Conservation (phyloP, 2,888 invertebrate species). For the Pimpla rufipes region DNA sequence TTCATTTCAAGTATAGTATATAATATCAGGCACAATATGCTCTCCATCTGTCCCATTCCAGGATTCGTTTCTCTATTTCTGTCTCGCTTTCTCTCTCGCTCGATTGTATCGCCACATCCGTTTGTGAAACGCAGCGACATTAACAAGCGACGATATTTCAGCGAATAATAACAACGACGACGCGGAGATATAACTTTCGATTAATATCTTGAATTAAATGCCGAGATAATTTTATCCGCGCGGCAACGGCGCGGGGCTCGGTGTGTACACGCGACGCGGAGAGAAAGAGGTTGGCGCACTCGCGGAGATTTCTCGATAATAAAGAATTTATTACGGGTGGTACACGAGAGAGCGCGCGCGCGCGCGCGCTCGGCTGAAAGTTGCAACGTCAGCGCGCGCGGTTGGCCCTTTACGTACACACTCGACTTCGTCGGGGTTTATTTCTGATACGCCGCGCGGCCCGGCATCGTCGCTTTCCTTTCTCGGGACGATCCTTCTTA, state of each 20-base stretch:
- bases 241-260: neutral
- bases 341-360: conserved; percentile 25
- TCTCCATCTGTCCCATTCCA: neutral
- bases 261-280: conserved; percentile 8
- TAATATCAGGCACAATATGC: neutral
- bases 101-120: neutral
- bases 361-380: conserved; percentile 46
- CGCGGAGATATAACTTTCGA: conserved; percentile 42
- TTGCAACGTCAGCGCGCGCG: conserved; percentile 62
- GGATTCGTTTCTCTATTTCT: neutral
- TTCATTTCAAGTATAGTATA: neutral
- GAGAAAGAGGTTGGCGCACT: conserved; percentile 35
- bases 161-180: conserved; percentile 33
- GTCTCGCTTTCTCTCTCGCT: neutral
- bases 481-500: conserved; percentile 42
- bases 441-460: conserved; percentile 57
- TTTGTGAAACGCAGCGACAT: conserved; percentile 9
- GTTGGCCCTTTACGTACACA: conserved; percentile 55
- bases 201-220: conserved; percentile 63
- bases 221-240: conserved; percentile 55
- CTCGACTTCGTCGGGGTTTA: conserved; percentile 55
- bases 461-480: conserved; percentile 43
- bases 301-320: conserved; percentile 64
- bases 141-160: conserved; percentile 47
- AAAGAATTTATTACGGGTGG: conserved; percentile 63